A percentile compares a stretch with the other conserved stretches of the same genome.
These are phyloP conservation scores for Aspidiotus destructor DNA, from an alignment of 2,888 invertebrate species.

Conservation along the genomic window DNA sequence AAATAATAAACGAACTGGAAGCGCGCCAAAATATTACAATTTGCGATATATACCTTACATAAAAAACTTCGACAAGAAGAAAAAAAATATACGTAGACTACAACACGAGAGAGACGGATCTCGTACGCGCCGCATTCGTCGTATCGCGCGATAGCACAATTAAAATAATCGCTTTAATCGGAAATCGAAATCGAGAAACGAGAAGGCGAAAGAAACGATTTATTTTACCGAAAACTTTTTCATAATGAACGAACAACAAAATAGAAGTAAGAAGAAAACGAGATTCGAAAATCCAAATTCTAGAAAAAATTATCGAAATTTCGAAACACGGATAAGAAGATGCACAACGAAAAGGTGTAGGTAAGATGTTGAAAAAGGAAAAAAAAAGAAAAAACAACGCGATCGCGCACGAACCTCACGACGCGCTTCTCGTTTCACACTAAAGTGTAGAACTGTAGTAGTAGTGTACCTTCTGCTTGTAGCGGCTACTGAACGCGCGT, in stretches of 20 bases:
- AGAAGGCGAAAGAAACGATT: not conserved
- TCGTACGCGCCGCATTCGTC: not conserved
- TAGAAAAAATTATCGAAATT: not conserved
- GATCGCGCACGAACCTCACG: slow-evolving; percentile 1
- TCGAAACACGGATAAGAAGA: not conserved
- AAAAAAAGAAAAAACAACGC: slow-evolving; percentile 6
- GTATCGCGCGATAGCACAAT: not conserved
- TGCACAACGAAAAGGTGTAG: not conserved
- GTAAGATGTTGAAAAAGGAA: not conserved
- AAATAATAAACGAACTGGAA: slow-evolving; percentile 29
- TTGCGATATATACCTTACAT: slow-evolving; percentile 6
- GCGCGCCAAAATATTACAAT: slow-evolving; percentile 21
- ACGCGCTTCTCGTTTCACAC: not conserved
- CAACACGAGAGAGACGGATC: not conserved
- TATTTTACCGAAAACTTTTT: too few relatives aligned
- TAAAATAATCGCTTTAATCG: not conserved
- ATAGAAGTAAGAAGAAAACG: too few relatives aligned
- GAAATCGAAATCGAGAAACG: not conserved
- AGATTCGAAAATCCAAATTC: not conserved
- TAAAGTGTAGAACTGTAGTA: too few relatives aligned
- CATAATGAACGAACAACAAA: too few relatives aligned
- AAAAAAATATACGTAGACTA: slow-evolving; percentile 4
- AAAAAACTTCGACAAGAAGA: not conserved
- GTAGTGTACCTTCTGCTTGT: not conserved
- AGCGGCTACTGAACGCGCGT: not conserved